Percentiles rank a stretch among this genome's conserved stretches.
phyloP scores from a whole-genome alignment of 1,140 invertebrate species.

The Hycleus cichorii region DNA sequence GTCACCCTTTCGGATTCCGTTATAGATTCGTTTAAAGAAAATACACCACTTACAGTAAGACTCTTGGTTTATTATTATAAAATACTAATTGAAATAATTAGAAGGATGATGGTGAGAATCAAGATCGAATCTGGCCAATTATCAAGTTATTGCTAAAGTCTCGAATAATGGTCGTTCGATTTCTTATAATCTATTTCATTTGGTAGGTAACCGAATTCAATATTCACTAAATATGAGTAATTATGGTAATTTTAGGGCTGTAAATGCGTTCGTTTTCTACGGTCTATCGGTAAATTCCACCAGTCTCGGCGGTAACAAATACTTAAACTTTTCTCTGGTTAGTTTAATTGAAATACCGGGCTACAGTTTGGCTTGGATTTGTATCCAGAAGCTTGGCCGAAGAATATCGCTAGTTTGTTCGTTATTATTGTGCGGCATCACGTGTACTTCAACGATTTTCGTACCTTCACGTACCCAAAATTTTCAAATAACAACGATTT shows the following conservation, averaged over 20 bases:
- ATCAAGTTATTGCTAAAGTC: slow-evolving; percentile 45
- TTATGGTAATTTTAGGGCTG: slow-evolving; percentile 45
- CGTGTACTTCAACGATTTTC: slow-evolving; percentile 46
- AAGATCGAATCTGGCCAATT: slow-evolving; percentile 33
- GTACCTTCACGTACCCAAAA: slow-evolving; percentile 30
- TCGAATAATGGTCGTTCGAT: slow-evolving; percentile 41
- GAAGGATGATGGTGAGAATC: neutral
- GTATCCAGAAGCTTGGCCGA: slow-evolving; percentile 48
- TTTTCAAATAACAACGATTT: neutral
- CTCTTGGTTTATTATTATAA: neutral
- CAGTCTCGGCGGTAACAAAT: slow-evolving; percentile 57
- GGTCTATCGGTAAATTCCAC: slow-evolving; percentile 63
- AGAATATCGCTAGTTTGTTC: slow-evolving; percentile 45
- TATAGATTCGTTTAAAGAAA: slow-evolving; percentile 36
- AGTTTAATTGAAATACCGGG: slow-evolving; percentile 55
- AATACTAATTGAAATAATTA: neutral
- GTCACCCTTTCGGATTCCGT: slow-evolving; percentile 44
- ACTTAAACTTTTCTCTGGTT: slow-evolving; percentile 51
- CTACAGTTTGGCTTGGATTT: slow-evolving; percentile 48
- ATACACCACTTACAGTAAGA: slow-evolving; percentile 4
- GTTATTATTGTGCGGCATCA: slow-evolving; percentile 49
- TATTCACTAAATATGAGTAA: neutral
- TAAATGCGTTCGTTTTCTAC: slow-evolving; percentile 64
- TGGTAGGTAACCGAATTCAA: slow-evolving; percentile 35
- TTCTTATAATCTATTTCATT: slow-evolving; percentile 45